These are phyloP conservation scores for Corbicula japonica DNA, from an alignment of 2,888 invertebrate species.

Conservation along the genomic window DNA sequence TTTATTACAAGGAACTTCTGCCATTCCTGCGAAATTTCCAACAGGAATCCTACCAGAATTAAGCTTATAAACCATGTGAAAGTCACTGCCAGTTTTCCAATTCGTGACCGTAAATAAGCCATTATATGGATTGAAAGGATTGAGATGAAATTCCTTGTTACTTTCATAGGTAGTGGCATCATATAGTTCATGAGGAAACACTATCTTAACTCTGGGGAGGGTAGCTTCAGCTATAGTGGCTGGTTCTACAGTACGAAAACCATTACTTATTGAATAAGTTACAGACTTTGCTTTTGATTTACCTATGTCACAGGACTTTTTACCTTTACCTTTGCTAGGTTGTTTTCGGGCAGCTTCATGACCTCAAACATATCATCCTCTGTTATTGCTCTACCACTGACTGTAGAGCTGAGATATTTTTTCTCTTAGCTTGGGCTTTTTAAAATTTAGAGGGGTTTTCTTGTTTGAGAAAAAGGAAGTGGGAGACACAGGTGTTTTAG, in stretches of 20 bases:
- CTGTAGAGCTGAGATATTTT: slow-evolving; percentile 6
- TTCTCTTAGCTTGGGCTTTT: slow-evolving; percentile 1
- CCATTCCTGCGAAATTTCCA: slow-evolving; percentile 18
- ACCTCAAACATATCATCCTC: slow-evolving; percentile 17
- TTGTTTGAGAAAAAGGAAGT: neutral
- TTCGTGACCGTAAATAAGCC: slow-evolving; percentile 24
- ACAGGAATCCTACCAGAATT: slow-evolving; percentile 19
- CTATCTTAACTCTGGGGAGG: slow-evolving; percentile 18
- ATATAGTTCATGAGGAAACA: slow-evolving; percentile 21
- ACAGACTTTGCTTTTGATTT: neutral
- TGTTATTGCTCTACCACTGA: slow-evolving; percentile 24
- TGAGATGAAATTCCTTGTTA: neutral
- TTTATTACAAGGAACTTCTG: slow-evolving; percentile 1
- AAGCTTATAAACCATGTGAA: neutral
- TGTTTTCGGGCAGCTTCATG: slow-evolving; percentile 18
- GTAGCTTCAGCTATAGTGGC: neutral
- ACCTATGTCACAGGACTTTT: neutral
- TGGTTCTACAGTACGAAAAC: slow-evolving; percentile 11
- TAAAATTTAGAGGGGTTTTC: neutral
- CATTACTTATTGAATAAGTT: no score
- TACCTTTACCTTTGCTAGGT: slow-evolving; percentile 10
- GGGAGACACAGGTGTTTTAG: neutral
- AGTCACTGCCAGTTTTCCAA: slow-evolving; percentile 14
- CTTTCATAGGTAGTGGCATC: neutral
- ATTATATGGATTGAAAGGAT: slow-evolving; percentile 20